phyloP scores from a whole-genome alignment of 2,113 vertebrate genomes.

The Scartelaos histophorus region DNA sequence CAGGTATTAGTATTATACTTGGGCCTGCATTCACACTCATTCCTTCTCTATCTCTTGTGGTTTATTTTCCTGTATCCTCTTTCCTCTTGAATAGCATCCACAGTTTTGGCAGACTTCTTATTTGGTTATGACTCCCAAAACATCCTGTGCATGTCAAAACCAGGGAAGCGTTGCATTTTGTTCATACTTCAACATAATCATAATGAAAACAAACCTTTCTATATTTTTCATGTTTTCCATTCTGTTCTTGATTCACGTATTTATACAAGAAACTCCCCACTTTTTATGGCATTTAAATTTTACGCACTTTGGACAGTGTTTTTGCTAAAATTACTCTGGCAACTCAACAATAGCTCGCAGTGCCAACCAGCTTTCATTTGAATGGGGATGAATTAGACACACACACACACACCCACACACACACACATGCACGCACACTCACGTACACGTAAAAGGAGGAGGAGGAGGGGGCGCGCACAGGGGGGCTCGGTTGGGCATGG shows the following conservation, averaged over 20 bases:
- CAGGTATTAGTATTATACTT: background rate
- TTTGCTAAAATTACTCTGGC: constrained; percentile 7
- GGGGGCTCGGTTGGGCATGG: background rate
- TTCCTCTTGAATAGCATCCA: background rate
- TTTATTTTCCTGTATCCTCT: constrained; percentile 7
- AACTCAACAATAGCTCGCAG: background rate
- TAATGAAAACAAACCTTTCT: background rate
- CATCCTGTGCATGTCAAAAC: constrained; percentile 2
- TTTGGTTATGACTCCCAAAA: constrained; percentile 8
- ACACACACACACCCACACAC: background rate
- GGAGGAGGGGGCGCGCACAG: background rate
- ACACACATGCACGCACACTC: background rate
- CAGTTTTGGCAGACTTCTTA: background rate
- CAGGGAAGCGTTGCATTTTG: background rate
- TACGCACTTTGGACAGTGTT: background rate
- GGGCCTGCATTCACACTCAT: background rate
- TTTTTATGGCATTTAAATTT: background rate
- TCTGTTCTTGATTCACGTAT: background rate
- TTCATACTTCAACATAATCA: background rate
- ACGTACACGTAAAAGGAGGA: background rate
- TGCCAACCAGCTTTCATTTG: constrained; percentile 9
- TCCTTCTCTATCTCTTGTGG: constrained; percentile 2
- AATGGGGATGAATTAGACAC: background rate
- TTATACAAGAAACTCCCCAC: background rate
- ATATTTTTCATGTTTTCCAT: background rate